Evolutionary conservation across 2,888 invertebrate genomes (phyloP), one percentile per base, ranked within the genome.

Genomic region (Scelioninae gen. 1): DNA sequence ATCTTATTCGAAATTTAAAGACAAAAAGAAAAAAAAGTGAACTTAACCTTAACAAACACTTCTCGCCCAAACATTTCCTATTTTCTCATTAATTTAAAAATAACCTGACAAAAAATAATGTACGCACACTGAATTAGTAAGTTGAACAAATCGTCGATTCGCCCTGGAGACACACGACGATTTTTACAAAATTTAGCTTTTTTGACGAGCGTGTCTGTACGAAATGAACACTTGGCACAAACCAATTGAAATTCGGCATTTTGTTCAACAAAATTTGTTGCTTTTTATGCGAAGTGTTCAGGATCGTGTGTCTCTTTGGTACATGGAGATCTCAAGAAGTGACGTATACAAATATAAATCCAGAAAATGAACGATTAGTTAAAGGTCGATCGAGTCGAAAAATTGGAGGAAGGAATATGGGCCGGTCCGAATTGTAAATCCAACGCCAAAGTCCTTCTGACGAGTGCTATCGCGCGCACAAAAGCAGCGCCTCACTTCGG

Each of bases 281-380:
- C n/a, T n/a, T n/a, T n/a, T n/a, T n/a, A n/a, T 49, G 49, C 45
- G 49, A 71, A 71, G n/a, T 62, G 62, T 51, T 15, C 9, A 29
- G 15, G 74, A 80, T 58, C 85, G 85, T 86, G 85, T 87, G 86
- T 87, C 86, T 90, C 90, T 90, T 90, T 90, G 90, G 89, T 88
- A 88, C 88, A 87, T 88, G 88, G 89, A 89, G 89, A 90, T 90
- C 90, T 88, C 87, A 89, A 90, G 86, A 82, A 87, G 51, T 15
- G 68, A 74, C 74, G 82, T 49, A 43, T 34, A 16, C 23, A 23
- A 23, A 23, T 23, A 23, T 23, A 23, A 23, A 15, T 32, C 13
- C 0, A 45, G 56, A 32, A 68, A 63, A 34, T 11, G n/a, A 47
- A 71, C 31, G 45, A 16, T 56, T 47, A 23, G 29, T 29, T 23